These are phyloP conservation scores for Tetheella fluctuosa DNA, from an alignment of 2,888 invertebrate genomes.

Conservation along the genomic window DNA sequence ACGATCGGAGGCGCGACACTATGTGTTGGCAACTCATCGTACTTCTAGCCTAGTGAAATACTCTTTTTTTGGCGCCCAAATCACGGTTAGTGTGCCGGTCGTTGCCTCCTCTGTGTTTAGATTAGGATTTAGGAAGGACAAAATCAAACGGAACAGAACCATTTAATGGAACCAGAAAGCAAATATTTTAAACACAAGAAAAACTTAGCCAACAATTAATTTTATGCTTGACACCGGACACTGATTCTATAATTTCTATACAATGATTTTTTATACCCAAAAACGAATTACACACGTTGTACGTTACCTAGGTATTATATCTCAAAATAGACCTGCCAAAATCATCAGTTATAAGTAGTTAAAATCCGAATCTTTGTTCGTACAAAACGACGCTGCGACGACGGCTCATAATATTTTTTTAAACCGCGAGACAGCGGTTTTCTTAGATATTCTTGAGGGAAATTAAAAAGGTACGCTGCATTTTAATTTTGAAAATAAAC, in stretches of 20 bases:
- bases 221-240: background rate
- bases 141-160: slow-evolving; percentile 18
- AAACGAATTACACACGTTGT: background rate
- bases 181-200: background rate
- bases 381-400: too few species aligned
- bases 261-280: too few species aligned
- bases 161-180: background rate
- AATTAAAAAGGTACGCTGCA: background rate
- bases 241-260: too few species aligned
- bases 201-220: background rate
- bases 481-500: background rate
- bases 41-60: slow-evolving; percentile 24
- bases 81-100: slow-evolving; percentile 73
- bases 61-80: slow-evolving; percentile 50
- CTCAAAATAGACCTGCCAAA: slow-evolving; percentile 2
- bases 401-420: background rate
- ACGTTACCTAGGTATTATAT: background rate
- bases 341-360: background rate
- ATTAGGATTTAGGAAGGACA: slow-evolving; percentile 22
- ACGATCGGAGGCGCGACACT: slow-evolving; percentile 23
- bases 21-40: slow-evolving; percentile 41
- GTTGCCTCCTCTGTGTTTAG: slow-evolving; percentile 48
- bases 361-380: too few species aligned
- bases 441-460: background rate
- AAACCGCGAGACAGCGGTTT: background rate